Evolutionary conservation across 2,888 invertebrate species (phyloP), one percentile per base, ranked within the genome.

Genomic region (Diogma glabrata): DNA sequence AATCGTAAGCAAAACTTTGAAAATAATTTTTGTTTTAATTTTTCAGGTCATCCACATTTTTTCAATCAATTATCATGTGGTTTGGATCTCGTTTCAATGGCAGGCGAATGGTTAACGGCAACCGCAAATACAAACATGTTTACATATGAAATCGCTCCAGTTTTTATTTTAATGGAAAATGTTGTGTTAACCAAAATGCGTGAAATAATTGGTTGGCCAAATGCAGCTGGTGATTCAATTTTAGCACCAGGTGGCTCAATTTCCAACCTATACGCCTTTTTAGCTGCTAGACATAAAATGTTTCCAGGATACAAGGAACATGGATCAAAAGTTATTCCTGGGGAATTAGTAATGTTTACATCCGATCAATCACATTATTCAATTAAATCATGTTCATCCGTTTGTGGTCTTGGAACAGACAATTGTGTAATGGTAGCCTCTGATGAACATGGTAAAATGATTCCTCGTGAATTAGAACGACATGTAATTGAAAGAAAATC

Each of bases 121-220:
- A 93, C 96, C 0, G 93, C 96, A 54, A 99, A 99, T 71, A 96
- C 96, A 58, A 99, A 99, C 74, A 99, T 99, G 97, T 99, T 99
- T 74, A 99, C 99, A 5, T 99, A 96, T 70, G 99, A 99, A 75
- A 96, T 97, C 55, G 95, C 97, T 0, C 99, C 99, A 0, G 97
- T 99, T 33, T 99, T 97, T 76, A 97, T 97, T 59, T 76, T 99
- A 47, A 97, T 99, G 95, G 99, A 99, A 74, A 88, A 84, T 61
- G 87, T 93, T 1, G 89, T 96, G 5, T 76, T 96, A 67, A 80
- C 84, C 59, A 92, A 93, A 72, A 96, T 99, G 97, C 75, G 94
- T 51, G 81, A 83, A 64, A 82, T 93, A 64, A 91, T 99, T 62
- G 97, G 97, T 1, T 87, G 84, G 80, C 16, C 47, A 30, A n/a